A percentile compares a stretch with the other conserved stretches of the same genome.
Evolutionary conservation across 30 jellyfish, hydroid and myxozoan genomes (phyloP).

Genomic region (Cassiopea andromeda): DNA sequence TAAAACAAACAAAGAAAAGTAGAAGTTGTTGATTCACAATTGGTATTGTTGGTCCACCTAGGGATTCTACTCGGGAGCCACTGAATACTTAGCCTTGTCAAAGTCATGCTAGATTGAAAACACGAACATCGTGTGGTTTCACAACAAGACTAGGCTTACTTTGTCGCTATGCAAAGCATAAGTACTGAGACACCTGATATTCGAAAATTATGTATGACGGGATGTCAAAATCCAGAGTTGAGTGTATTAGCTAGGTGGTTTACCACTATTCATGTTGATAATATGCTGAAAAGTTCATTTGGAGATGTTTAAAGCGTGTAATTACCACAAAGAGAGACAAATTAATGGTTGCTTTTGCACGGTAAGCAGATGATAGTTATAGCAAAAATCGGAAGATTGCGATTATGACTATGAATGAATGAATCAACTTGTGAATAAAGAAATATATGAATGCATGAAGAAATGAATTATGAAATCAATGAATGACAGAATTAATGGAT

Average conservation of each 20-base stretch:
- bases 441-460: too few relatives aligned
- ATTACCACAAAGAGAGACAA: background rate
- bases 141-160: too few relatives aligned
- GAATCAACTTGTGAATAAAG: background rate
- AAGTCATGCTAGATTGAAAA: too few relatives aligned
- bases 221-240: background rate
- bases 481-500: background rate
- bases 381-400: background rate
- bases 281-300: background rate
- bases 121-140: too few relatives aligned
- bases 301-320: background rate
- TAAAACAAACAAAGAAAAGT: too few relatives aligned
- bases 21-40: too few relatives aligned
- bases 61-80: too few relatives aligned
- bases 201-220: background rate
- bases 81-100: too few relatives aligned
- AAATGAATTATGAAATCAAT: background rate
- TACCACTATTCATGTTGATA: background rate
- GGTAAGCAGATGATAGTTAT: background rate
- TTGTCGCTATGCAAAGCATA: background rate
- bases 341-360: background rate
- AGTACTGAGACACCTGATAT: background rate
- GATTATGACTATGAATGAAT: background rate
- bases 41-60: too few relatives aligned
- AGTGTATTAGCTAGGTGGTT: background rate